Conservation (phyloP, 2,888 invertebrate species). For the Nemapogon koenigi region DNA sequence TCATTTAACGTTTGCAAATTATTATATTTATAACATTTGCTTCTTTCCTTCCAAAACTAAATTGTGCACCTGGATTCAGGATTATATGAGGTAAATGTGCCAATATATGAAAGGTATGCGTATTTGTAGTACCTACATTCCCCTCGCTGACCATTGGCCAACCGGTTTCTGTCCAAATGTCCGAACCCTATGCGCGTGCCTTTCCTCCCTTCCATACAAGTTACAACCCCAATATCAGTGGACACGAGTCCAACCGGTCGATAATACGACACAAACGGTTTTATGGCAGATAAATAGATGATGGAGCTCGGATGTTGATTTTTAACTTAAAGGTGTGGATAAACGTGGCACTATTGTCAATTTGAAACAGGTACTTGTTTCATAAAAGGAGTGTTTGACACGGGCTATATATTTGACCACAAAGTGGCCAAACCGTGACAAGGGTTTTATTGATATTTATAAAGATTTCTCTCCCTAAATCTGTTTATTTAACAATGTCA, state of each 20-base stretch:
- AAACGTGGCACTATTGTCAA: constrained; percentile 42
- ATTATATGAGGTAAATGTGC: constrained; percentile 24
- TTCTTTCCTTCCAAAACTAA: no score
- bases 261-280: constrained; percentile 17
- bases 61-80: no score
- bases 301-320: constrained; percentile 56
- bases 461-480: constrained; percentile 52
- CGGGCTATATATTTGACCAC: constrained; percentile 48
- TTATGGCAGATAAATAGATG: constrained; percentile 38
- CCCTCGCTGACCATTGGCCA: constrained; percentile 47
- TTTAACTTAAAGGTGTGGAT: constrained; percentile 28
- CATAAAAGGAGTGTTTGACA: constrained; percentile 45
- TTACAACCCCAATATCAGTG: constrained; percentile 3
- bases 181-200: constrained; percentile 31
- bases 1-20: no score
- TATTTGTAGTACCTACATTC: constrained; percentile 16
- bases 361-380: constrained; percentile 39
- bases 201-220: constrained; percentile 13
- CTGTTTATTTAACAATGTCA: constrained; percentile 28
- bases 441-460: constrained; percentile 25
- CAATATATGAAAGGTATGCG: constrained; percentile 26
- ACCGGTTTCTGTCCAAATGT: constrained; percentile 35
- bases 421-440: constrained; percentile 43
- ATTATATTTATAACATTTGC: no score
- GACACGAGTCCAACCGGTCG: constrained; percentile 6